Evolutionary conservation across 2,888 invertebrate genomes (phyloP).

Genomic region (Scelioninae gen. 1): DNA sequence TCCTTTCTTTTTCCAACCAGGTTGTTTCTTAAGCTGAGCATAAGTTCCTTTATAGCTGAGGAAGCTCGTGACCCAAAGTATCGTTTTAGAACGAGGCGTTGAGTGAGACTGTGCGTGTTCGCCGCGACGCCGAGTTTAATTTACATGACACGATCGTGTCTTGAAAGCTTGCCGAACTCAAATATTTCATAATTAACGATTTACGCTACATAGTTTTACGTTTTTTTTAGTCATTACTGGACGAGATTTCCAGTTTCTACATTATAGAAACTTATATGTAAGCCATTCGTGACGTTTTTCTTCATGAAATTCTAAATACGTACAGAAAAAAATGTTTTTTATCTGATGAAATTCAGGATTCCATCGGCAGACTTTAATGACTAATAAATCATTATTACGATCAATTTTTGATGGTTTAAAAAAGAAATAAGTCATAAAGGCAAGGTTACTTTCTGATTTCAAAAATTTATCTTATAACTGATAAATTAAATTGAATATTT

Average conservation of each 20-base stretch:
- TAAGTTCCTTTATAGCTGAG: slow-evolving; percentile 49
- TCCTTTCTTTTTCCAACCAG: slow-evolving; percentile 66
- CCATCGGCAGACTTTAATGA: background rate
- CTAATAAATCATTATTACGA: background rate
- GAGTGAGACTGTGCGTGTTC: slow-evolving; percentile 39
- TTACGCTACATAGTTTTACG: slow-evolving; percentile 3
- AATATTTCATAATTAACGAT: slow-evolving; percentile 37
- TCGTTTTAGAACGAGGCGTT: slow-evolving; percentile 38
- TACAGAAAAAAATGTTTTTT: background rate
- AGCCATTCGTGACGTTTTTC: background rate
- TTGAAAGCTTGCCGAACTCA: slow-evolving; percentile 33
- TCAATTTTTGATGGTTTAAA: no score
- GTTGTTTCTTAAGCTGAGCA: slow-evolving; percentile 75
- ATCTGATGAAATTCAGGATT: background rate
- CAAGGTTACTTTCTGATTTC: no score
- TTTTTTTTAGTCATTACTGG: slow-evolving; percentile 8
- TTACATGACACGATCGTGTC: slow-evolving; percentile 40
- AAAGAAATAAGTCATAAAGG: no score
- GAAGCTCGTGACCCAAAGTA: slow-evolving; percentile 44
- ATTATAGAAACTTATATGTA: slow-evolving; percentile 4
- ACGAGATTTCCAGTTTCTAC: background rate
- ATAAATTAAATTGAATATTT: no score
- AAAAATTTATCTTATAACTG: no score
- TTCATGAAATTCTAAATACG: slow-evolving; percentile 6
- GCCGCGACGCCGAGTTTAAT: slow-evolving; percentile 39